Evolutionary conservation across 2,888 invertebrate genomes (phyloP).

Genomic region (Agonopterix heracliana): DNA sequence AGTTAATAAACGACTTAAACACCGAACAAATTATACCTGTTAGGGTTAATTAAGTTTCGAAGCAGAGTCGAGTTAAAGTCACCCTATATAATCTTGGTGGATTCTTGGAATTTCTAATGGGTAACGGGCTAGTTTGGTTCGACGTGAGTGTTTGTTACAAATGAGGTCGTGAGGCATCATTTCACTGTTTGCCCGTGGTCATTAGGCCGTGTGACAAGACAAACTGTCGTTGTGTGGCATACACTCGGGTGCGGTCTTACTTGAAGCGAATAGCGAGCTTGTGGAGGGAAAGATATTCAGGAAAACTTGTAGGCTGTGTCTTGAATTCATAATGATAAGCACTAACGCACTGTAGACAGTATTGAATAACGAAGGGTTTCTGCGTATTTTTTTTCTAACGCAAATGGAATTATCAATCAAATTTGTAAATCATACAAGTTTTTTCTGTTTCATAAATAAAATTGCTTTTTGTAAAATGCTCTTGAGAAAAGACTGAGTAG

Average conservation of each 20-base stretch:
- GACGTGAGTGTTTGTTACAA: neutral
- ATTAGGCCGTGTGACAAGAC: neutral
- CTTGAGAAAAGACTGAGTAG: too few relatives aligned
- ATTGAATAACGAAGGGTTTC: too few relatives aligned
- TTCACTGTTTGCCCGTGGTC: slow-evolving; percentile 10
- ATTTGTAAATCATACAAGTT: too few relatives aligned
- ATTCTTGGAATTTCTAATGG: slow-evolving; percentile 17
- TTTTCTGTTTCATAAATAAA: too few relatives aligned
- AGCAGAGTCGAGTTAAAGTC: slow-evolving; percentile 21
- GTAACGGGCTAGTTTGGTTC: neutral
- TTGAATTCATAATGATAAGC: too few relatives aligned
- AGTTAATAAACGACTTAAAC: slow-evolving; percentile 34
- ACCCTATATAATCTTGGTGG: slow-evolving; percentile 22
- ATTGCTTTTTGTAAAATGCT: too few relatives aligned
- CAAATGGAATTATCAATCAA: too few relatives aligned
- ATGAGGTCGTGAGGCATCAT: slow-evolving; percentile 5
- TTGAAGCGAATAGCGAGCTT: neutral
- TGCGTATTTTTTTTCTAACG: too few relatives aligned
- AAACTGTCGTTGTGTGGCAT: neutral
- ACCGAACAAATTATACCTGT: slow-evolving; percentile 39
- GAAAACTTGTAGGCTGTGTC: too few relatives aligned
- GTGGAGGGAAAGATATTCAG: neutral
- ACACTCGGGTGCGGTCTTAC: neutral
- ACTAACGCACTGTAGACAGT: too few relatives aligned
- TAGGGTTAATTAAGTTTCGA: slow-evolving; percentile 38